These are phyloP conservation scores for Cyanocitta stelleri DNA, from an alignment of 2,113 vertebrate species.

Conservation along the genomic window DNA sequence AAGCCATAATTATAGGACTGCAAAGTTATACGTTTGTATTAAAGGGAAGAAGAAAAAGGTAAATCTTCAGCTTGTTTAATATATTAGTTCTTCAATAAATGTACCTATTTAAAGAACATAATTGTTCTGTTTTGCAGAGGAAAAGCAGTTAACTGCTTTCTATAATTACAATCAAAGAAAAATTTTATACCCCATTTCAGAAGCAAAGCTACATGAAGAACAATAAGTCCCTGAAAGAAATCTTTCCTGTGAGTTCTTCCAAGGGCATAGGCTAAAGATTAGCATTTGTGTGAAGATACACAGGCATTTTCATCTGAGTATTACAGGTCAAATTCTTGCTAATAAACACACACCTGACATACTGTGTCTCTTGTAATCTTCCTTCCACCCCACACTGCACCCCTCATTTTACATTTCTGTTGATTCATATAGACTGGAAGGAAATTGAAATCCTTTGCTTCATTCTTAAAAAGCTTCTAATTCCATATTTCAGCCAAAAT, in stretches of 20 bases:
- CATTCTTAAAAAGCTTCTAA: slow-evolving; percentile 35
- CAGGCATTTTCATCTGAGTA: slow-evolving; percentile 21
- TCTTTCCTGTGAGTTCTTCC: slow-evolving; percentile 15
- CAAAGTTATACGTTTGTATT: background rate
- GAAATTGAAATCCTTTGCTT: slow-evolving; percentile 49
- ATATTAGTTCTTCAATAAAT: slow-evolving; percentile 14
- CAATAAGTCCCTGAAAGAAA: background rate
- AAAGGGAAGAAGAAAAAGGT: background rate
- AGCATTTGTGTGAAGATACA: slow-evolving; percentile 45
- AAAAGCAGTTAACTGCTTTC: slow-evolving; percentile 40
- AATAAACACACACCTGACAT: slow-evolving; percentile 44
- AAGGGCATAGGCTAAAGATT: slow-evolving; percentile 32
- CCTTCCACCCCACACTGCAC: slow-evolving; percentile 20
- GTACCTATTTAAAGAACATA: slow-evolving; percentile 36
- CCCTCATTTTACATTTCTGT: slow-evolving; percentile 34
- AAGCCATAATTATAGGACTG: slow-evolving; percentile 37
- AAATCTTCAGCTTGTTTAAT: slow-evolving; percentile 9
- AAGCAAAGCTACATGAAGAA: background rate
- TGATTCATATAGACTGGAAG: slow-evolving; percentile 10
- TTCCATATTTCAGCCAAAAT: slow-evolving; percentile 23
- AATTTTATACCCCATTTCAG: slow-evolving; percentile 35
- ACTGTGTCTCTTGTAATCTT: slow-evolving; percentile 1
- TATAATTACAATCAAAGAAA: slow-evolving; percentile 37
- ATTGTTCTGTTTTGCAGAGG: slow-evolving; percentile 11
- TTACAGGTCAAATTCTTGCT: slow-evolving; percentile 38